Evolutionary conservation across 2,113 vertebrate species (phyloP), one percentile per base, ranked within the genome.

Genomic region (Petrocephalus zakoni): DNA sequence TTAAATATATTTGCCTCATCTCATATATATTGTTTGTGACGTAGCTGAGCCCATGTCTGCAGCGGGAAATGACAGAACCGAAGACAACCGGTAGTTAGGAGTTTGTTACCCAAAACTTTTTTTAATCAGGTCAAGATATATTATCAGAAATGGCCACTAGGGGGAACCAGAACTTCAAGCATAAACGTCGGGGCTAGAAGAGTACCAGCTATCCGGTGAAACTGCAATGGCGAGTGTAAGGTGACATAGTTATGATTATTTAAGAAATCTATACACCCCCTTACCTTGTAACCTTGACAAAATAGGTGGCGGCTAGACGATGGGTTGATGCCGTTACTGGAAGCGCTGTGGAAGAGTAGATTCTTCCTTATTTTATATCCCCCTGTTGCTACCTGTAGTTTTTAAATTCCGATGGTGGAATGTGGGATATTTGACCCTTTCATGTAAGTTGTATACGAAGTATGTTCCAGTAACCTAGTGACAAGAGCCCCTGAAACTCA

Each of bases 61-160:
- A 9, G 37, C 49, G 81, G 8, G 3, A n/a, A 84, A 84, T 84
- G 47, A 10, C 29, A 13, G 11, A 55, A 17, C 52, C 15, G 4
- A 55, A 55, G 52, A 55, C 58, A 64, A 64, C 58, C n/a, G 7
- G 22, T 83, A 82, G 15, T 42, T 17, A 82, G 8, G 22, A 46
- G 42, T 51, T 84, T 19, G 72, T 34, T 84, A 4, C 15, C 15
- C 46, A n/a, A 82, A 46, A 25, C 46, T 84, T 22, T 51, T 84
- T 88, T 64, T 37, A 83, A 55, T 2, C 87, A 0, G 61, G 61
- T 68, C 61, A 68, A 68, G 34, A 7, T 37, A 78, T 78, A 8
- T 78, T 78, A 78, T 2, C 72, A 37, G 29, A 68, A 10, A 10
- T 88, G 47, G 1, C 92, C 93, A 10, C 89, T 47, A 90, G 93